Conservation (phyloP, 37 sponge, comb jelly and placozoan genomes). For the Tethya wilhelma region DNA sequence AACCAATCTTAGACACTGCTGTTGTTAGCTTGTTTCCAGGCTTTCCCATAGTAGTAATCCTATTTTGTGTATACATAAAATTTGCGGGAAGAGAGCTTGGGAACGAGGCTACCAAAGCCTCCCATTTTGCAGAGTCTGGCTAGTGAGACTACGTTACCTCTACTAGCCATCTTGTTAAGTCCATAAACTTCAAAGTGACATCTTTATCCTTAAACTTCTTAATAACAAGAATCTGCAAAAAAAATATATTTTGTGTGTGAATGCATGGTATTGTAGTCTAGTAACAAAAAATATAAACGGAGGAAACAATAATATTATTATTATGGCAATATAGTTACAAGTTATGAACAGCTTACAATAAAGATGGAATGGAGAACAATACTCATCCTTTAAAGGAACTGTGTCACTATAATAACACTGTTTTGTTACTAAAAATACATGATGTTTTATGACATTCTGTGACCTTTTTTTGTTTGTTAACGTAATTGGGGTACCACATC, state of each 20-base stretch:
- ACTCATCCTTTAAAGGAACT: neutral
- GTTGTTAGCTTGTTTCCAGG: no score
- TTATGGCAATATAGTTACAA: no score
- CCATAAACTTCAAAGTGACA: conserved; percentile 85
- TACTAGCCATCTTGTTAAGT: conserved; percentile 75
- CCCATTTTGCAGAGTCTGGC: neutral
- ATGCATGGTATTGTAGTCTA: neutral
- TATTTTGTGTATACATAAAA: no score
- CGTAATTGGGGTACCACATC: no score
- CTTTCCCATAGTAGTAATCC: no score
- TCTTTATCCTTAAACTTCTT: conserved; percentile 84
- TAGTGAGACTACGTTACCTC: conserved; percentile 47
- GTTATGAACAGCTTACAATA: neutral
- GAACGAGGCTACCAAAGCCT: neutral
- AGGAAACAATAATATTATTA: neutral
- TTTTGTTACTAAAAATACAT: no score
- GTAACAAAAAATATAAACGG: neutral
- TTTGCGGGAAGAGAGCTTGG: no score
- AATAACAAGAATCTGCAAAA: conserved; percentile 60
- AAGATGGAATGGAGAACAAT: neutral
- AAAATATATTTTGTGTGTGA: neutral
- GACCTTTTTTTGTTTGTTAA: no score
- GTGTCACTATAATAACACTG: no score
- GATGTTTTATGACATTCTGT: no score
- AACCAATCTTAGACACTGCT: no score